A percentile compares a stretch with the other conserved stretches of the same genome.
Conservation (phyloP, 2,888 invertebrate genomes). For the Plemyria rubiginata region DNA sequence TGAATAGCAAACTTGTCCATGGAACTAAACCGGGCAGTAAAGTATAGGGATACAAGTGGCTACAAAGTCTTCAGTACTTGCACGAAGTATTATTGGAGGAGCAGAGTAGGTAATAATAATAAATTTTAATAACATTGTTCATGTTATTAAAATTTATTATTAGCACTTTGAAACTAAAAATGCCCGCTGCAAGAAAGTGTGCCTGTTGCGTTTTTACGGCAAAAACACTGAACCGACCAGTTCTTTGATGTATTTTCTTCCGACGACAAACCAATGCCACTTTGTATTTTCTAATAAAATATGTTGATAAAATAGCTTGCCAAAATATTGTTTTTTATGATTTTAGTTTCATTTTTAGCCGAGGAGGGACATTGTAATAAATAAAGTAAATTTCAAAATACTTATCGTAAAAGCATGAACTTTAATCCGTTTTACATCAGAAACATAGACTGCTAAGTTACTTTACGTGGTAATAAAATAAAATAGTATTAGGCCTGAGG, state of each 20-base stretch:
- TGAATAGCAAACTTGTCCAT: slow-evolving; percentile 49
- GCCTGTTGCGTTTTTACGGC: neutral
- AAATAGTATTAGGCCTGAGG: slow-evolving; percentile 38
- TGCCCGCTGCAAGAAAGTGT: neutral
- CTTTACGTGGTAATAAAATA: slow-evolving; percentile 37
- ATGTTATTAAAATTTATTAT: neutral
- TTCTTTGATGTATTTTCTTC: too few relatives aligned
- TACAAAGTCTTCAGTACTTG: slow-evolving; percentile 34
- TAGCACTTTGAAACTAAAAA: neutral
- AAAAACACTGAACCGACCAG: neutral
- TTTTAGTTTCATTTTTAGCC: too few relatives aligned
- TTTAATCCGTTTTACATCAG: slow-evolving; percentile 28
- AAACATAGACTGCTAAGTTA: slow-evolving; percentile 31
- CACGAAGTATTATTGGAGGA: slow-evolving; percentile 13
- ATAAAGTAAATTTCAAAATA: neutral
- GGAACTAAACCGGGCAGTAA: slow-evolving; percentile 48
- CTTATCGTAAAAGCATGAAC: slow-evolving; percentile 6
- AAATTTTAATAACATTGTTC: too few relatives aligned
- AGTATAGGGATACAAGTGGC: slow-evolving; percentile 41
- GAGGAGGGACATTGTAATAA: too few relatives aligned
- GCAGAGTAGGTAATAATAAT: neutral
- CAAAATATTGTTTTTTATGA: too few relatives aligned
- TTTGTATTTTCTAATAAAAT: too few relatives aligned
- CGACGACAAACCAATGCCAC: too few relatives aligned
- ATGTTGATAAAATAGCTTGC: too few relatives aligned